phyloP scores from a whole-genome alignment of 2,888 invertebrate species.

The Gari tellinella region DNA sequence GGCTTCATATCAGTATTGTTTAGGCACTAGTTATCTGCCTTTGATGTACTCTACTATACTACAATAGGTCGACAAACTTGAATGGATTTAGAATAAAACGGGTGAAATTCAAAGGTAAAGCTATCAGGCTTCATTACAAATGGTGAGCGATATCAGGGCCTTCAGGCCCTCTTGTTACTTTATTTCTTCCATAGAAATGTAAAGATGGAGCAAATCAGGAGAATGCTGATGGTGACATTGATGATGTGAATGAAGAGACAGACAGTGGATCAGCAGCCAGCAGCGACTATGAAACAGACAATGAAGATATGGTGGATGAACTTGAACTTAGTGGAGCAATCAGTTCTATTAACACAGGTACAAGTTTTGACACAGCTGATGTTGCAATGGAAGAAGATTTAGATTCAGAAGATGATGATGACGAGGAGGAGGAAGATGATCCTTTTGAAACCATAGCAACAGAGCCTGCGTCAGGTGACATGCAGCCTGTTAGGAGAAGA shows the following conservation, averaged over 20 bases:
- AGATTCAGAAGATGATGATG: constrained; percentile 9
- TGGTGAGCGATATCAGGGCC: too few relatives aligned
- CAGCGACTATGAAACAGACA: constrained; percentile 43
- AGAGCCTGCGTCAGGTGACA: neutral
- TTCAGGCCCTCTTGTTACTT: too few relatives aligned
- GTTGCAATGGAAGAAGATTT: neutral
- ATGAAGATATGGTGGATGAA: constrained; percentile 20
- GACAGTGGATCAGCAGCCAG: constrained; percentile 1
- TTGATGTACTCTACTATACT: too few relatives aligned
- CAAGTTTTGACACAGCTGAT: constrained; percentile 2
- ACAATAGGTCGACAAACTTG: too few relatives aligned
- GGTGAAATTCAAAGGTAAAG: too few relatives aligned
- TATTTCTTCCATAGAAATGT: too few relatives aligned
- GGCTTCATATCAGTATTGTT: too few relatives aligned
- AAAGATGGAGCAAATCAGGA: too few relatives aligned
- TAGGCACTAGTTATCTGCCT: too few relatives aligned
- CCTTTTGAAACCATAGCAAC: neutral
- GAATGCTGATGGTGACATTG: too few relatives aligned
- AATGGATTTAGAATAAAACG: too few relatives aligned
- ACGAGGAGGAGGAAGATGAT: constrained; percentile 13
- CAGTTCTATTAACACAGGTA: constrained; percentile 1
- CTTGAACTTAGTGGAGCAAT: neutral
- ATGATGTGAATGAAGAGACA: neutral
- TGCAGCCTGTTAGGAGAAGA: constrained; percentile 18
- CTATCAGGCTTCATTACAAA: too few relatives aligned